Evolutionary conservation across 2,888 invertebrate genomes (phyloP).

Genomic region (Andrena dorsata): DNA sequence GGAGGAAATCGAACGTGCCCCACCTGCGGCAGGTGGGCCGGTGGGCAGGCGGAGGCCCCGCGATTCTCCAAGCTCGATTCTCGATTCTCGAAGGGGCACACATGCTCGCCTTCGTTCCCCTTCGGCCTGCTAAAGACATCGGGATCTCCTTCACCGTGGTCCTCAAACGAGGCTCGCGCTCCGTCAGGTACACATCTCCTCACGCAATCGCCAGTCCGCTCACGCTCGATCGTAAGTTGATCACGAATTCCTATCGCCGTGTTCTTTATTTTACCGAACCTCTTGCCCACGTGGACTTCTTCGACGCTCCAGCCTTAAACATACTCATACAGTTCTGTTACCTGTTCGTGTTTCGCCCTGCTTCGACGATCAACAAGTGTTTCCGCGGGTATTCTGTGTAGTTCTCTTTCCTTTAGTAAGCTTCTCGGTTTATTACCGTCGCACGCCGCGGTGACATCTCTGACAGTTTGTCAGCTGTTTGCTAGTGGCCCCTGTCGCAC

Average conservation of each 20-base stretch:
- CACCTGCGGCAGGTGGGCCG: conserved; percentile 57
- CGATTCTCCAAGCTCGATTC: conserved; percentile 77
- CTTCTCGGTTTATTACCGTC: neutral
- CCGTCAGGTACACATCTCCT: conserved; percentile 82
- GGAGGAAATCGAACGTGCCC: conserved; percentile 66
- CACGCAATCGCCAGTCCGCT: conserved; percentile 56
- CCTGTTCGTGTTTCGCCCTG: neutral
- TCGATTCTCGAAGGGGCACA: conserved; percentile 77
- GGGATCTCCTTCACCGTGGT: conserved; percentile 82
- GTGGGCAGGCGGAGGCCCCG: conserved; percentile 66
- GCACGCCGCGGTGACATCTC: neutral
- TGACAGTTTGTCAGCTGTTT: neutral
- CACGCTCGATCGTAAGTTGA: conserved; percentile 48
- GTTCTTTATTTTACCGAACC: neutral
- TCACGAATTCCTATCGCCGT: neutral
- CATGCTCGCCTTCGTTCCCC: conserved; percentile 77
- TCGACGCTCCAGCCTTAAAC: neutral
- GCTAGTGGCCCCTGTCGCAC: neutral
- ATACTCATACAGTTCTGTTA: neutral
- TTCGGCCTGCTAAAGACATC: conserved; percentile 80
- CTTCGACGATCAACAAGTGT: neutral
- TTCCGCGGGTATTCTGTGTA: neutral
- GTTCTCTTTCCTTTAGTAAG: neutral
- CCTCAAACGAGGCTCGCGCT: conserved; percentile 85
- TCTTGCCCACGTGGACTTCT: conserved; percentile 20